These are phyloP conservation scores for Knipowitschia caucasica DNA, from an alignment of 2,797 vertebrate genomes.

Conservation along the genomic window DNA sequence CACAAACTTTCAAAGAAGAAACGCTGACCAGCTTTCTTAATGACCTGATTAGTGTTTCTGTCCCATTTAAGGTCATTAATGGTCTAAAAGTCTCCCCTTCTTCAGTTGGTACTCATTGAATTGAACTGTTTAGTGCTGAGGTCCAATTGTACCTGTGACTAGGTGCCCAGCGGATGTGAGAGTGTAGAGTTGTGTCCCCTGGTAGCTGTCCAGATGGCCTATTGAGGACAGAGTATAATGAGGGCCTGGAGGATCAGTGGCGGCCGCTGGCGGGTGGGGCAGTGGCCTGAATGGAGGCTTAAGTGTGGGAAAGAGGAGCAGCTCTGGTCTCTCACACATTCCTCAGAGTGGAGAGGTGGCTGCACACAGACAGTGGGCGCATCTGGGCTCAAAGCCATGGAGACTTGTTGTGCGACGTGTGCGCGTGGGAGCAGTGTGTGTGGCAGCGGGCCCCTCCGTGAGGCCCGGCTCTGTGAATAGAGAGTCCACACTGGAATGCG, in stretches of 20 bases:
- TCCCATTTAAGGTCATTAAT: too few relatives aligned
- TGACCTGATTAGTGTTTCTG: not conserved
- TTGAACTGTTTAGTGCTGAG: not conserved
- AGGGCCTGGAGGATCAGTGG: slow-evolving; percentile 49
- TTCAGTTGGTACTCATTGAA: not conserved
- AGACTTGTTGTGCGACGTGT: slow-evolving; percentile 29
- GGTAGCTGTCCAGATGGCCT: slow-evolving; percentile 66
- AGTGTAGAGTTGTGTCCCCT: slow-evolving; percentile 29
- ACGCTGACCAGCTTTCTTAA: too few relatives aligned
- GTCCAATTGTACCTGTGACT: slow-evolving; percentile 19
- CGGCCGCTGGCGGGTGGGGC: slow-evolving; percentile 42
- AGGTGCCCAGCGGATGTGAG: slow-evolving; percentile 36
- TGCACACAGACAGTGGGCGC: slow-evolving; percentile 47
- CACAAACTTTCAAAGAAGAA: too few relatives aligned
- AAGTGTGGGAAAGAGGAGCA: slow-evolving; percentile 78
- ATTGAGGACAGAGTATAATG: slow-evolving; percentile 61
- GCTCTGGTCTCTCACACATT: slow-evolving; percentile 68
- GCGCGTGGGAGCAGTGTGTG: slow-evolving; percentile 16
- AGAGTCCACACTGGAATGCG: slow-evolving; percentile 47
- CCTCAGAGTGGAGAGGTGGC: slow-evolving; percentile 47
- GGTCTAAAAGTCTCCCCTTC: too few relatives aligned
- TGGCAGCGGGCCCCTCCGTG: slow-evolving; percentile 21
- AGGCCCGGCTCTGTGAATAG: slow-evolving; percentile 40
- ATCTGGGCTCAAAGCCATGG: slow-evolving; percentile 49
- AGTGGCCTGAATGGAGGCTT: slow-evolving; percentile 61